phyloP scores from a whole-genome alignment of 1,140 invertebrate species.

The Drosophila parabipectinata region DNA sequence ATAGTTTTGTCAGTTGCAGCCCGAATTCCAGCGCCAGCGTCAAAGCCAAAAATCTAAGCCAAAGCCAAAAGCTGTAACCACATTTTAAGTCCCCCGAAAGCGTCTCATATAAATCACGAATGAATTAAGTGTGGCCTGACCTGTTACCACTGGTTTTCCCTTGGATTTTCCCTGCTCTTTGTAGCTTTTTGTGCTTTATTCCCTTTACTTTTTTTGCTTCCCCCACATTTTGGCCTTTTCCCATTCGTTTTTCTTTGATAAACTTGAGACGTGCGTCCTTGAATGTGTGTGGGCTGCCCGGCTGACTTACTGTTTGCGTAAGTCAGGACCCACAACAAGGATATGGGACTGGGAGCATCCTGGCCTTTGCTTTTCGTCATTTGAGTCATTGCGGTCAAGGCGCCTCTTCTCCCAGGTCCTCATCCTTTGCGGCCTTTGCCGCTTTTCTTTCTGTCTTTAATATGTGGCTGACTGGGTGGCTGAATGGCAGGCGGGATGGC shows the following conservation, averaged over 20 bases:
- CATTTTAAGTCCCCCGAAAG: conserved; percentile 75
- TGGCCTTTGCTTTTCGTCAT: conserved; percentile 61
- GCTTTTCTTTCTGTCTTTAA: conserved; percentile 16
- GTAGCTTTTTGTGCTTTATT: conserved; percentile 18
- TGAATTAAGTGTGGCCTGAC: conserved; percentile 76
- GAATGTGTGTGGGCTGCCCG: conserved; percentile 27
- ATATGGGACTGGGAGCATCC: conserved; percentile 27
- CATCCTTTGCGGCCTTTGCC: background rate
- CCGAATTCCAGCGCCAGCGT: conserved; percentile 11
- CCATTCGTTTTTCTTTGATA: conserved; percentile 69
- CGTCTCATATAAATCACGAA: conserved; percentile 79
- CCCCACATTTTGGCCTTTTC: conserved; percentile 11
- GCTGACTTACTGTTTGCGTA: conserved; percentile 65
- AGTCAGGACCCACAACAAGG: conserved; percentile 68
- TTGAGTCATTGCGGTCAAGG: conserved; percentile 78
- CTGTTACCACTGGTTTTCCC: conserved; percentile 47
- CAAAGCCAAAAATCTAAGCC: conserved; percentile 25
- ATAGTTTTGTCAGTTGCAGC: conserved; percentile 65
- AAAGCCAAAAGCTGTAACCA: conserved; percentile 59
- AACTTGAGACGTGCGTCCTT: conserved; percentile 78
- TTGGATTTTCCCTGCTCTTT: conserved; percentile 35
- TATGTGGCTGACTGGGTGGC: conserved; percentile 43
- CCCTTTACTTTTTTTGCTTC: conserved; percentile 14
- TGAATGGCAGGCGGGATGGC: background rate
- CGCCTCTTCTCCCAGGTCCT: conserved; percentile 7